Base-by-base conservation (phyloP, 1,140 invertebrate genomes). In the Philotrypesis tridentata region DNA sequence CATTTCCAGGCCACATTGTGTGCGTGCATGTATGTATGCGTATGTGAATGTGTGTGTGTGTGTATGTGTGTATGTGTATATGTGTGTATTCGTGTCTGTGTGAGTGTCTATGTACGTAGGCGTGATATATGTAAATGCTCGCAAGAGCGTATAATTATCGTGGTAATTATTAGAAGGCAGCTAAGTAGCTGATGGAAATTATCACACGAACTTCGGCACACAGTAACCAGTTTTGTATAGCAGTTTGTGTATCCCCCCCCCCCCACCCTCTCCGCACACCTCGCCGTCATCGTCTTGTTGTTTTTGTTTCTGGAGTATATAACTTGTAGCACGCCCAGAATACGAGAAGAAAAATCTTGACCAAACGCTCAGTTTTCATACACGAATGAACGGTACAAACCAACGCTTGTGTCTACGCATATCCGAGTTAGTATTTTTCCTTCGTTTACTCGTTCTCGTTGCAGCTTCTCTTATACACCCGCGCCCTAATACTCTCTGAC, bases 111-210 rank as follows among this genome's bases (percentile, higher is more conserved):
- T 55, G 23, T 61, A 23, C 37, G 68, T 71, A 75, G 83, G 78
- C 68, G 61, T 17, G 79, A 67, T 76, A 83, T 81, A 83, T 84
- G 82, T 83, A 85, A 84, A 87, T 86, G 84, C 80, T 84, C 87
- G 83, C 80, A 84, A 85, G 83, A 86, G 85, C 83, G 87, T 89
- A 90, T 91, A 90, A 91, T 91, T 90, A 91, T 91, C 89, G 84
- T 81, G 83, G 86, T 91, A 90, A 91, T 91, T 91, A 91, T 90
- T 89, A 88, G 87, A 87, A 88, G 83, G 82, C 78, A 86, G 88
- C 89, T 91, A 91, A 91, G 89, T 89, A 90, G 86, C 86, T 79
- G 85, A 86, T 86, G 88, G 85, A 87, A 90, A 90, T 91, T 90
- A 91, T 91, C 90, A 86, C 88, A n/a, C 55, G 68, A 82, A 84